phyloP scores from a whole-genome alignment of 2,113 vertebrate genomes.

The Rhabdomys dilectus region DNA sequence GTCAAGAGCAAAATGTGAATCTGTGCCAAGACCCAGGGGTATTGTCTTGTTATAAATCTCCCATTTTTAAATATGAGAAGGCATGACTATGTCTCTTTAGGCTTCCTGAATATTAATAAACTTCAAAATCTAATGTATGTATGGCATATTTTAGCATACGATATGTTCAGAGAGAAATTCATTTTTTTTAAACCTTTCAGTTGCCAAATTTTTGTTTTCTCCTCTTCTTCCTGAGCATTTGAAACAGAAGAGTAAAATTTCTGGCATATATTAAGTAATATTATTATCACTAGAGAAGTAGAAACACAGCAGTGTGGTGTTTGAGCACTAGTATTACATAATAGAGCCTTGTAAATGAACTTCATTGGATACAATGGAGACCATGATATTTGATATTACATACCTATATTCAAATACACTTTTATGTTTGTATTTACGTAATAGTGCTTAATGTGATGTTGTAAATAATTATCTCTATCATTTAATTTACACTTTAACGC shows the following conservation, averaged over 20 bases:
- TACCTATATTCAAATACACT: not conserved
- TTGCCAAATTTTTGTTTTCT: not conserved
- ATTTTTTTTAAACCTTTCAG: not conserved
- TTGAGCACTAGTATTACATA: not conserved
- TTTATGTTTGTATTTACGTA: no score
- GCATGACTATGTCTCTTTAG: not conserved
- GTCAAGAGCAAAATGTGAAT: not conserved
- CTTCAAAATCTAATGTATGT: not conserved
- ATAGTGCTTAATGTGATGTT: not conserved
- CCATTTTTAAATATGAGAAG: not conserved
- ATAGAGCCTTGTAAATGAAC: not conserved
- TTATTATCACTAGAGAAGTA: not conserved
- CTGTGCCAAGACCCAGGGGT: not conserved
- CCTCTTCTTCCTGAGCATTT: not conserved
- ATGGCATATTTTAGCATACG: not conserved
- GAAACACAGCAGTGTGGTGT: not conserved
- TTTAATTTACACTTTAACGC: not conserved
- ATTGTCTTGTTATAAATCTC: not conserved
- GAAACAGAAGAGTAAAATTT: not conserved
- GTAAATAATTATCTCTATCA: not conserved
- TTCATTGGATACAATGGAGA: not conserved
- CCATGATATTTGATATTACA: not conserved
- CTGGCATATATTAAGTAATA: not conserved
- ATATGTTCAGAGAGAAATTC: not conserved
- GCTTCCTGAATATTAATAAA: slow-evolving; percentile 22